Percentiles rank a stretch among this genome's conserved stretches.
Conservation (phyloP, 2,113 vertebrate species). For the Sylvia atricapilla region DNA sequence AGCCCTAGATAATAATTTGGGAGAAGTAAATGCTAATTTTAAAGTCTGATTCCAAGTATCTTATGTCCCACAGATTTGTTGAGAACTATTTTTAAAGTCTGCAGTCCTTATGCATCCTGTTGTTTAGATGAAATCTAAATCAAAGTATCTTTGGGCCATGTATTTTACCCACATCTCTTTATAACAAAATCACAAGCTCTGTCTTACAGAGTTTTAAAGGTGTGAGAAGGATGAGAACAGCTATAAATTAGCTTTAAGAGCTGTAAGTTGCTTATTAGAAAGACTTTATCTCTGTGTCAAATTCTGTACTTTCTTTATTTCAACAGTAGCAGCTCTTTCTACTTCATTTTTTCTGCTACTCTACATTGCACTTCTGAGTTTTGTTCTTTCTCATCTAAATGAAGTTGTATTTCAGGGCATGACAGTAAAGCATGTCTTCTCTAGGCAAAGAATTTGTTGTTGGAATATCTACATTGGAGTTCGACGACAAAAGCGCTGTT, state of each 20-base stretch:
- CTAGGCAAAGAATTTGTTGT: background rate
- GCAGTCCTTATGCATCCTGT: background rate
- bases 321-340: background rate
- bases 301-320: background rate
- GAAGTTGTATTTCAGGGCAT: background rate
- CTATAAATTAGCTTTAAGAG: background rate
- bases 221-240: background rate
- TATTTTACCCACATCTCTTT: background rate
- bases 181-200: background rate
- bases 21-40: background rate
- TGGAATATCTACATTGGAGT: background rate
- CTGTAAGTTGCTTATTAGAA: background rate
- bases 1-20: background rate
- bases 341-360: background rate
- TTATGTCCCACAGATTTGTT: background rate
- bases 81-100: background rate
- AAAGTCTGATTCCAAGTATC: background rate
- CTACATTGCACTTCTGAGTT: background rate
- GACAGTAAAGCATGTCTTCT: background rate
- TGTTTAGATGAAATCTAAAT: background rate
- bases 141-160: background rate
- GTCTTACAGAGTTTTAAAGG: background rate
- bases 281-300: background rate
- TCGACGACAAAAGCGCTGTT: background rate
- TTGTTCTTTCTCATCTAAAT: background rate